Base-by-base conservation (phyloP, 1,140 invertebrate species). In the Rhopalosiphum padi region DNA sequence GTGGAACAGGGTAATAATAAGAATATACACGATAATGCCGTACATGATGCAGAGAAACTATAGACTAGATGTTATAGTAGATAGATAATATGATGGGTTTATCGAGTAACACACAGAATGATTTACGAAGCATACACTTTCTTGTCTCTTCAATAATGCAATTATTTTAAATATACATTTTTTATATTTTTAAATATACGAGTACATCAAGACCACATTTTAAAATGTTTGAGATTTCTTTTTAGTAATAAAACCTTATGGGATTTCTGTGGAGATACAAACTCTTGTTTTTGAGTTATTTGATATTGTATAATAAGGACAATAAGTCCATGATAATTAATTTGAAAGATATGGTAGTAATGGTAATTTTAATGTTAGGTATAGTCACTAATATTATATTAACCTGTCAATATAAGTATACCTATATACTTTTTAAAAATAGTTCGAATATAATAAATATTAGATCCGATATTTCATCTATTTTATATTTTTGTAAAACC, bases 1-100 rank as follows among this genome's bases (percentile, higher is more conserved):
- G 89, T 30, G 89, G 53, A 90, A 90, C 89, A 90, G 89, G 89
- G 89, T 90, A 90, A 90, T 68, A 68, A 51, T 35, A 43, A 90
- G 11, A 90, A 90, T 25, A 60, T 37, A 60, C 25, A 60, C 8
- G 35, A 77, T 77, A 77, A 77, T 77, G n/a, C 60, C 30, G 30
- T 11, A 77, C 30, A 77, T 3, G 15, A 77, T 77, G 30, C n/a
- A 77, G 15, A 77, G 18, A n/a, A n/a, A 77, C n/a, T 77, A n/a
- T n/a, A 77, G 60, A n/a, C 15, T 77, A 77, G 30, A 18, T 77
- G n/a, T 22, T 77, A 77, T 77, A 15, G 18, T 77, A 77, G 60
- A 8, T n/a, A 77, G 15, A 77, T 30, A 15, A n/a, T 77, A n/a
- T 77, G 60, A n/a, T n/a, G n/a, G 60, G 60, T 77, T 77, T 77